Conservation (phyloP, 2,113 vertebrate species). For the Hystrix brachyura region DNA sequence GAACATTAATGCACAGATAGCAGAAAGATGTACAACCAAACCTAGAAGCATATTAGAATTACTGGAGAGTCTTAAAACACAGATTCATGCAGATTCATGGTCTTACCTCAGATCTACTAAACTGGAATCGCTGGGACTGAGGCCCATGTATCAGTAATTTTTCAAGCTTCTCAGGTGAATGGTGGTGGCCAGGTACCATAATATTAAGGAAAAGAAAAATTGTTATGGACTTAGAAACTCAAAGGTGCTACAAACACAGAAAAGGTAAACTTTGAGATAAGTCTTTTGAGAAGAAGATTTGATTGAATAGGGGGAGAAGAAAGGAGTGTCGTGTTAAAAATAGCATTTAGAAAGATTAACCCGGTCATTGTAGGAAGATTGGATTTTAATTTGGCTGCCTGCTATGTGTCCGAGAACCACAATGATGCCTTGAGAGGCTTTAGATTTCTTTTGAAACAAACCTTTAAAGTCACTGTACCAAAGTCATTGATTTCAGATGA, state of each 20-base stretch:
- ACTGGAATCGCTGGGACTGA: constrained; percentile 29
- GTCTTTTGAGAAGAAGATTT: constrained; percentile 68
- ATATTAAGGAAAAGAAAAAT: constrained; percentile 53
- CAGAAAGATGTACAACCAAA: constrained; percentile 4
- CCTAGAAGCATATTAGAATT: background rate
- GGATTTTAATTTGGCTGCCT: constrained; percentile 57
- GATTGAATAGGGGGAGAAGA: constrained; percentile 11
- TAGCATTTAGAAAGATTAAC: constrained; percentile 65
- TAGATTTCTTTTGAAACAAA: constrained; percentile 63
- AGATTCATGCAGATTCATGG: background rate
- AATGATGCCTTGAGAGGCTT: background rate
- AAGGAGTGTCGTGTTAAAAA: constrained; percentile 55
- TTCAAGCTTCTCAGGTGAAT: constrained; percentile 17
- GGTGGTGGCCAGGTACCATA: background rate
- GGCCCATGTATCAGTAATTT: background rate
- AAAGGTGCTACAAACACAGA: background rate
- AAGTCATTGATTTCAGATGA: constrained; percentile 53
- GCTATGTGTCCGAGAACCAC: constrained; percentile 47
- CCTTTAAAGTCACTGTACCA: constrained; percentile 32
- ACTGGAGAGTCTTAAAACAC: constrained; percentile 16
- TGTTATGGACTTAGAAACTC: constrained; percentile 33
- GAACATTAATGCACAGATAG: background rate
- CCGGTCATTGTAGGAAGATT: constrained; percentile 15
- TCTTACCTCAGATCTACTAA: constrained; percentile 51
- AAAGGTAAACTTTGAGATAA: constrained; percentile 60